A percentile compares a stretch with the other conserved stretches of the same genome.
Evolutionary conservation across 2,797 vertebrate species (phyloP).

Genomic region (Gila robusta): DNA sequence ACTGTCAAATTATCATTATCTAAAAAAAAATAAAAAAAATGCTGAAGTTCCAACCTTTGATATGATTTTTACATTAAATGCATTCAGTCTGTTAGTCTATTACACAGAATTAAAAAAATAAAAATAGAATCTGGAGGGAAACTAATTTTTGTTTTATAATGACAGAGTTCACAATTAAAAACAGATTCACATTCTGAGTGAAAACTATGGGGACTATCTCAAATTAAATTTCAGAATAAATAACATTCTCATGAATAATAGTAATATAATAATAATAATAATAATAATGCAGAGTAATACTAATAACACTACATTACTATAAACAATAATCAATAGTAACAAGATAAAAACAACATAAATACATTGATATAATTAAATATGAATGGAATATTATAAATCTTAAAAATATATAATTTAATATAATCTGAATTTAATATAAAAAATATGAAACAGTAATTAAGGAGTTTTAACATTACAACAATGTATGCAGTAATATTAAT

Average conservation of each 20-base stretch:
- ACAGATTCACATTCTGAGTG: too few relatives aligned
- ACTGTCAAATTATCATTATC: neutral
- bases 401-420: neutral
- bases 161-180: neutral
- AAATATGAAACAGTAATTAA: neutral
- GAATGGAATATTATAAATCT: neutral
- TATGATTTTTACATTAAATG: slow-evolving; percentile 5
- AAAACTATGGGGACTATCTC: neutral
- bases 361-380: neutral
- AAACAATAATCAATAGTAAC: neutral
- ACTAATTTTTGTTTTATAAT: too few relatives aligned
- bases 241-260: neutral
- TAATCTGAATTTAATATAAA: neutral
- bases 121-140: neutral
- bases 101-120: neutral
- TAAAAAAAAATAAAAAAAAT: neutral
- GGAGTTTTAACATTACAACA: neutral
- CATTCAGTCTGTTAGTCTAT: neutral
- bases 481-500: neutral
- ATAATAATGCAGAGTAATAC: neutral
- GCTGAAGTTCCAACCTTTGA: neutral
- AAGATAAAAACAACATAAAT: neutral
- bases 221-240: neutral
- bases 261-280: too few relatives aligned
- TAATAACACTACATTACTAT: neutral